phyloP scores from a whole-genome alignment of 2,113 vertebrate genomes.

The Microtus montanus region DNA sequence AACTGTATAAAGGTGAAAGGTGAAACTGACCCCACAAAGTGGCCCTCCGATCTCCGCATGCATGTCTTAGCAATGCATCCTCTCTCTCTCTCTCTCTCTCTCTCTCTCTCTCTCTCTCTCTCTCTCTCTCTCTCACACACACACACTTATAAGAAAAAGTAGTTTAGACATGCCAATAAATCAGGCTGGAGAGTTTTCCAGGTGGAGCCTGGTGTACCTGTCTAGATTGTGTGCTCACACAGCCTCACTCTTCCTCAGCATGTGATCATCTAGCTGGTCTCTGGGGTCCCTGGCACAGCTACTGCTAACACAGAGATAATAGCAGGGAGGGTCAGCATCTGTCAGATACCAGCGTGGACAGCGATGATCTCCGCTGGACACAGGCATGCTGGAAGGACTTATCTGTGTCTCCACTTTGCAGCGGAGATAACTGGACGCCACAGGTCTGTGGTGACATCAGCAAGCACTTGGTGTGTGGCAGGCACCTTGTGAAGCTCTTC shows the following conservation, averaged over 20 bases:
- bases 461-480: not conserved
- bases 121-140: too few relatives aligned
- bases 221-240: rapidly evolving
- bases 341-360: not conserved
- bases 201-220: rapidly evolving
- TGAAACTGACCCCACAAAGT: not conserved
- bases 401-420: not conserved
- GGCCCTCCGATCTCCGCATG: not conserved
- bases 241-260: not conserved
- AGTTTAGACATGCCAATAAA: not conserved
- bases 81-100: not conserved
- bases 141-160: not conserved
- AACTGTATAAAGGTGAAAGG: not conserved
- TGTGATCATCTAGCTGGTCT: not conserved
- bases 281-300: not conserved
- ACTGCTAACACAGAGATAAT: rapidly evolving
- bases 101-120: too few relatives aligned
- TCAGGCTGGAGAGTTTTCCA: not conserved
- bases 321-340: not conserved
- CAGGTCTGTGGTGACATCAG: not conserved
- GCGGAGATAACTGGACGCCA: not conserved
- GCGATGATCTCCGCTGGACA: not conserved
- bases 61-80: not conserved
- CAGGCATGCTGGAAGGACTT: not conserved
- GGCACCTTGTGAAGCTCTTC: not conserved